A percentile compares a stretch with the other conserved stretches of the same genome.
These are phyloP conservation scores for Sinohyriopsis cumingii DNA, from an alignment of 2,888 invertebrate species.

Conservation along the genomic window DNA sequence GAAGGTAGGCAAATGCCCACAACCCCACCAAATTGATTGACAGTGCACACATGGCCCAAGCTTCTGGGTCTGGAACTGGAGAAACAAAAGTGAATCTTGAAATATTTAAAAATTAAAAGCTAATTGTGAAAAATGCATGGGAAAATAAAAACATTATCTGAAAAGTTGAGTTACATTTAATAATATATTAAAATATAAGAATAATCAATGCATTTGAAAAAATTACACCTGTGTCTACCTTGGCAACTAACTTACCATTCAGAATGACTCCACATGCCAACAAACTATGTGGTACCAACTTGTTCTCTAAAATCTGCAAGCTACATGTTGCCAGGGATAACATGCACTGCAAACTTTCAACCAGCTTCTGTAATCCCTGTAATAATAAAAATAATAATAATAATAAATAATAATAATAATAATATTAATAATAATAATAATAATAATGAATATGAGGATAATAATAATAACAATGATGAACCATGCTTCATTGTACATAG, in stretches of 20 bases:
- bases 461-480: neutral
- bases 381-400: conserved; percentile 6
- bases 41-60: too few relatives aligned
- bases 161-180: too few relatives aligned
- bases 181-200: too few relatives aligned
- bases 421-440: neutral
- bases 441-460: neutral
- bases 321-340: conserved; percentile 35
- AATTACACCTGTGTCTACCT: too few relatives aligned
- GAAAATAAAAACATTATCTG: too few relatives aligned
- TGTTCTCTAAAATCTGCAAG: conserved; percentile 23
- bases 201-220: too few relatives aligned
- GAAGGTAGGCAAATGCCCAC: too few relatives aligned
- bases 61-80: too few relatives aligned
- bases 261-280: conserved; percentile 40
- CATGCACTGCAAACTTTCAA: conserved; percentile 29
- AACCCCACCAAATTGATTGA: too few relatives aligned
- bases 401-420: neutral
- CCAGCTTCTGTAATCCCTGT: conserved; percentile 25
- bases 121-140: too few relatives aligned
- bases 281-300: conserved; percentile 24
- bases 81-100: too few relatives aligned
- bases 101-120: too few relatives aligned
- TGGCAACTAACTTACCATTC: conserved; percentile 30
- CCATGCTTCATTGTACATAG: neutral